A percentile compares a stretch with the other conserved stretches of the same genome.
phyloP scores from a whole-genome alignment of 2,888 invertebrate genomes.

The Stegana nigrithorax region DNA sequence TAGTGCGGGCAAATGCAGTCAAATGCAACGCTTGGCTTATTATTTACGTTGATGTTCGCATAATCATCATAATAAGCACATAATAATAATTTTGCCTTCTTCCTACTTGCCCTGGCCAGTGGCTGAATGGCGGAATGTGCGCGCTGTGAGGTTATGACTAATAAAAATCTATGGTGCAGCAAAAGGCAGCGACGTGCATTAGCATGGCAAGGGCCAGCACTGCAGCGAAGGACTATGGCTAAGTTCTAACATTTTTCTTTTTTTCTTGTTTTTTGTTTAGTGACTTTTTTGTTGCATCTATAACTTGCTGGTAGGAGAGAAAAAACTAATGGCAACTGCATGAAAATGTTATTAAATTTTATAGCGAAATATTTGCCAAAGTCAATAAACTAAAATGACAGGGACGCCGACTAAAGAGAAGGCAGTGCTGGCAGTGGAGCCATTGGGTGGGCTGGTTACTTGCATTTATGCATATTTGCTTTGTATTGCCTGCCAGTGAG shows the following conservation, averaged over 20 bases:
- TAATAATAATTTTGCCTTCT: slow-evolving; percentile 62
- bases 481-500: too few species aligned
- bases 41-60: slow-evolving; percentile 62
- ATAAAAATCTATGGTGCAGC: not conserved
- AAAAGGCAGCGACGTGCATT: not conserved
- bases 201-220: slow-evolving; percentile 28
- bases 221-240: not conserved
- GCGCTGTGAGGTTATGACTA: slow-evolving; percentile 46
- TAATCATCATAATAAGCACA: slow-evolving; percentile 63
- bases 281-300: slow-evolving; percentile 22
- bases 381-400: slow-evolving; percentile 56
- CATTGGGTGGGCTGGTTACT: too few species aligned
- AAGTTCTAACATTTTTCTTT: not conserved
- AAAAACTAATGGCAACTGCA: slow-evolving; percentile 62
- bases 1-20: not conserved
- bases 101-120: too few species aligned
- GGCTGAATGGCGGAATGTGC: too few species aligned
- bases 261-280: slow-evolving; percentile 11
- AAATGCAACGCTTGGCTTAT: slow-evolving; percentile 51
- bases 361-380: slow-evolving; percentile 58
- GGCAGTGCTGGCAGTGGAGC: too few species aligned
- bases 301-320: slow-evolving; percentile 32
- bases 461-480: too few species aligned
- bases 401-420: too few species aligned
- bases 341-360: slow-evolving; percentile 59